Base-by-base conservation (phyloP, 2,113 vertebrate genomes). In the Charina bottae region DNA sequence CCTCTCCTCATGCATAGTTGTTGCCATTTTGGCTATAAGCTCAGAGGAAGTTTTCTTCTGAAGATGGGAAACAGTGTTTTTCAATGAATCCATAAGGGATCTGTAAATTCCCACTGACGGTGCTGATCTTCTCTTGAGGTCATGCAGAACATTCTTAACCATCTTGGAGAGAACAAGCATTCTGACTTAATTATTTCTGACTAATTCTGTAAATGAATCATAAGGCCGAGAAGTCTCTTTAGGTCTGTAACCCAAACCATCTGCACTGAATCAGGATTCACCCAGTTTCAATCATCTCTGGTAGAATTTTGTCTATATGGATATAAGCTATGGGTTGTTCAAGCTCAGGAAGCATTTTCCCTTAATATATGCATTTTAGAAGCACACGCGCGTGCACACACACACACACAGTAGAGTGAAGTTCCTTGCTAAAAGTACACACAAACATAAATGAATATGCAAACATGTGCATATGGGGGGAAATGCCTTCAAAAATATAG, bases 101-200 rank as follows among this genome's bases (percentile, higher is more conserved):
- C 28, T 56, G 7, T 54, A 93, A 92, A 72, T 58, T 92, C 89
- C 9, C 23, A 91, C 11, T 54, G 93, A 86, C 26, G 89, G 55
- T 95, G 58, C 28, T 90, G 68, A 53, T 56, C 88, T 91, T 84
- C 90, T 94, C 94, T 91, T 90, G 2, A 96, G 85, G 58, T 59
- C 89, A 92, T 83, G 90, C 33, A 0, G 92, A 53, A 33, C 15
- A 93, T 95, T 90, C 95, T 88, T 94, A 92, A 90, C 95, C 54
- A 95, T 59, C 17, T 46, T 58, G 28, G 21, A 37, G 21, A 87
- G 10, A 64, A 92, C 94, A 92, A 88, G 19, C 37, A 56, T 11
- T 15, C 28, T 59, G 0, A 89, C 89, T 93, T 97, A 72, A 93
- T 95, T 95, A 89, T 97, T 96, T 62, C 94, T 95, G 92, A 95